These are phyloP conservation scores for Lasioglossum villosulum DNA, from an alignment of 2,888 invertebrate species.

Conservation along the genomic window DNA sequence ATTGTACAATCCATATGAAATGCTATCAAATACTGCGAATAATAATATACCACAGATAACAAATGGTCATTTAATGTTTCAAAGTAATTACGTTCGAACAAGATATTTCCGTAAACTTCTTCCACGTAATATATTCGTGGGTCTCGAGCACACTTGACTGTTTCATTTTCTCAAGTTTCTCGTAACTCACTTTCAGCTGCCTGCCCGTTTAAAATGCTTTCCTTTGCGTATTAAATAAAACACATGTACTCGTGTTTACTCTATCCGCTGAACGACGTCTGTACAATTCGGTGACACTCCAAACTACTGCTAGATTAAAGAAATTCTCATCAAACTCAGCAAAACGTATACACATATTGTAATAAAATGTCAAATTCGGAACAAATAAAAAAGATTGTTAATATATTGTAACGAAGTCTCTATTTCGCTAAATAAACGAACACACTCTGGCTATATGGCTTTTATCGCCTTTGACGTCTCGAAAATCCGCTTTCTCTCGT, in stretches of 20 bases:
- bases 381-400: too few relatives aligned
- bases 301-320: too few relatives aligned
- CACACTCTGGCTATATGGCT: too few relatives aligned
- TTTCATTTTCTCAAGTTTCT: slow-evolving; percentile 1
- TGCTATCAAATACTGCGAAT: not conserved
- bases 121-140: not conserved
- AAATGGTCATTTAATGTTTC: not conserved
- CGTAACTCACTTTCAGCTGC: not conserved
- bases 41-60: not conserved
- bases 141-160: not conserved
- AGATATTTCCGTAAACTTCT: not conserved
- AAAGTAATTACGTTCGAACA: not conserved
- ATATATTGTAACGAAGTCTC: too few relatives aligned
- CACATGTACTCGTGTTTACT: not conserved
- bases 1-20: not conserved
- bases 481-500: too few relatives aligned
- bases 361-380: too few relatives aligned
- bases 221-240: not conserved
- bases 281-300: too few relatives aligned
- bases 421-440: too few relatives aligned
- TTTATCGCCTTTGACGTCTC: too few relatives aligned
- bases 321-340: too few relatives aligned
- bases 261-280: too few relatives aligned
- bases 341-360: too few relatives aligned
- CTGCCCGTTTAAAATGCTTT: not conserved